Conservation (phyloP, 2,888 invertebrate genomes). For the Drosophila paracracens region DNA sequence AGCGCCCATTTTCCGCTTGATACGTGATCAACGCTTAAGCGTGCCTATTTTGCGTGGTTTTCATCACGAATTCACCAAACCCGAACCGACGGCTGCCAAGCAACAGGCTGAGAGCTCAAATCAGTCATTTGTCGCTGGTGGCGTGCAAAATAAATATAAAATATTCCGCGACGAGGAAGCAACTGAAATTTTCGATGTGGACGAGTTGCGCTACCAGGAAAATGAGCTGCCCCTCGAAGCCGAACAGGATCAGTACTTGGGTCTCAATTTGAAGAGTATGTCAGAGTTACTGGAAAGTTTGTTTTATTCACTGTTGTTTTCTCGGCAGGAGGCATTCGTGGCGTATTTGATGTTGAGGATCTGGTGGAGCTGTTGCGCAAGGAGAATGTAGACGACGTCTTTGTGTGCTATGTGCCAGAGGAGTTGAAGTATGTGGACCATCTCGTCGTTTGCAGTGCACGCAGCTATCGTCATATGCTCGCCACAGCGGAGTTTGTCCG, state of each 20-base stretch:
- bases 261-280: constrained; percentile 87
- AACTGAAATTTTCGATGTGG: constrained; percentile 89
- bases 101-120: constrained; percentile 4
- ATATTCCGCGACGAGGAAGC: constrained; percentile 90
- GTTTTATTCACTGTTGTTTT: neutral
- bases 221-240: constrained; percentile 36
- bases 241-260: constrained; percentile 83
- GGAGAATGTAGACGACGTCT: constrained; percentile 92
- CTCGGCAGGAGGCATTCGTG: constrained; percentile 90
- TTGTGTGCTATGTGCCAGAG: constrained; percentile 91
- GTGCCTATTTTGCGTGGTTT: constrained; percentile 75
- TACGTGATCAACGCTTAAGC: constrained; percentile 69
- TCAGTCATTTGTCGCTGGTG: constrained; percentile 83
- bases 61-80: constrained; percentile 81
- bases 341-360: constrained; percentile 96
- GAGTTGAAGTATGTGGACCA: constrained; percentile 93
- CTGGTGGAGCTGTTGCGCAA: constrained; percentile 90
- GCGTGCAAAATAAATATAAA: constrained; percentile 88
- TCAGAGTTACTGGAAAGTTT: neutral
- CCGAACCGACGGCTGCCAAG: constrained; percentile 41
- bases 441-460: constrained; percentile 92
- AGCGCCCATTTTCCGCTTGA: constrained; percentile 68
- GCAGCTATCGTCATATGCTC: constrained; percentile 90
- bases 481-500: constrained; percentile 91
- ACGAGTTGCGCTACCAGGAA: constrained; percentile 87